Evolutionary conservation across 2,888 invertebrate genomes (phyloP).

Genomic region (Lepidocyrtoides sp.): DNA sequence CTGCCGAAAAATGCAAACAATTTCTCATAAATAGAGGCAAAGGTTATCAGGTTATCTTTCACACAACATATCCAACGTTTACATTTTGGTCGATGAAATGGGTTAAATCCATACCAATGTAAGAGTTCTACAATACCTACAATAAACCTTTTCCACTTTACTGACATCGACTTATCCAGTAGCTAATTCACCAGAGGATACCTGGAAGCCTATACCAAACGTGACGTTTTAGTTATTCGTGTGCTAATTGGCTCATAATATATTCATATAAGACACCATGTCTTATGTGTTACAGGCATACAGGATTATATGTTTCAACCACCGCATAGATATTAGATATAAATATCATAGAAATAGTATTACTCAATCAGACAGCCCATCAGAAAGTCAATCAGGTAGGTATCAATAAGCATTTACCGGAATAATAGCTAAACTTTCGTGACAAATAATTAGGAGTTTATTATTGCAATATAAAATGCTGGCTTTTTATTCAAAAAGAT

Average conservation of each 20-base stretch:
- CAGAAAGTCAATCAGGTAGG: background rate
- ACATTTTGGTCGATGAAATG: background rate
- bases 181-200: no score
- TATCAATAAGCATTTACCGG: no score
- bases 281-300: background rate
- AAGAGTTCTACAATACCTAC: no score
- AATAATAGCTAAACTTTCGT: no score
- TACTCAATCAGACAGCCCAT: background rate
- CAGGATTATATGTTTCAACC: background rate
- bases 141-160: no score
- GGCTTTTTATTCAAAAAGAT: no score
- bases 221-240: background rate
- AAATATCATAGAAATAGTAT: no score
- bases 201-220: no score
- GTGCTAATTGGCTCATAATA: background rate
- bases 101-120: no score
- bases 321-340: background rate
- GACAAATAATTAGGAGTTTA: no score
- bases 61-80: background rate
- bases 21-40: background rate
- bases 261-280: background rate
- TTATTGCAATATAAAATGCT: no score
- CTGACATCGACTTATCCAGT: no score
- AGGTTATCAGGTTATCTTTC: conserved; percentile 8
- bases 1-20: background rate